These are phyloP conservation scores for Gallinago paraguaiae DNA, from an alignment of 2,113 vertebrate genomes.

Conservation along the genomic window DNA sequence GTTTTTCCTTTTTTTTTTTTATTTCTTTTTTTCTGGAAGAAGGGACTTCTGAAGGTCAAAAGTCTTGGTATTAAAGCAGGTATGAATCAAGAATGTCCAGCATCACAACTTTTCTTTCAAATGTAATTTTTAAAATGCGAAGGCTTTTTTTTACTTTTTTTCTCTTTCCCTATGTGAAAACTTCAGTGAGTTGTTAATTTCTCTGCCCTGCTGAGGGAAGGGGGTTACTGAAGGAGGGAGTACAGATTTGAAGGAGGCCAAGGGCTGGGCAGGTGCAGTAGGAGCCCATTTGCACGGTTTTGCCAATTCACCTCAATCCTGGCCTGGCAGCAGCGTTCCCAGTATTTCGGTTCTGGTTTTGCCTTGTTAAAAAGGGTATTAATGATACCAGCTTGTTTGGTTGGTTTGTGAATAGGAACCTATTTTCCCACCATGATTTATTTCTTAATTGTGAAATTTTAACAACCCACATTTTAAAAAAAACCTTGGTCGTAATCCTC, in stretches of 20 bases:
- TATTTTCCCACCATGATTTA: constrained; percentile 12
- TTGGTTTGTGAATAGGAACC: not conserved
- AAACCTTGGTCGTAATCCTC: not conserved
- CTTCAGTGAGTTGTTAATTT: not conserved
- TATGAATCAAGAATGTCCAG: not conserved
- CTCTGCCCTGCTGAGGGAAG: not conserved
- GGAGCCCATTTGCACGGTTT: not conserved
- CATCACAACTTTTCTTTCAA: not conserved
- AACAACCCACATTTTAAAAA: not conserved
- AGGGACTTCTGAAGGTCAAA: constrained; percentile 52
- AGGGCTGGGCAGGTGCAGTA: not conserved
- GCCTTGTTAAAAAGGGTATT: not conserved
- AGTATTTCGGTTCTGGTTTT: constrained; percentile 2
- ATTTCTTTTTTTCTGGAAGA: not conserved
- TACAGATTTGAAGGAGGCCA: not conserved
- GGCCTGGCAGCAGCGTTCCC: not conserved
- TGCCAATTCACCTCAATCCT: not conserved
- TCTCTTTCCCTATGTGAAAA: not conserved
- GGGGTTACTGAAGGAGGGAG: not conserved
- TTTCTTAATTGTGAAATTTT: constrained; percentile 42
- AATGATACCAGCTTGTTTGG: not conserved
- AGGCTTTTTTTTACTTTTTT: not conserved
- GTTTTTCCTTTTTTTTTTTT: not conserved
- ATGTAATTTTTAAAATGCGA: not conserved
- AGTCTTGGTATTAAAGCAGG: not conserved